Conservation (phyloP, 2,888 invertebrate genomes). For the Crossocerus cetratus region DNA sequence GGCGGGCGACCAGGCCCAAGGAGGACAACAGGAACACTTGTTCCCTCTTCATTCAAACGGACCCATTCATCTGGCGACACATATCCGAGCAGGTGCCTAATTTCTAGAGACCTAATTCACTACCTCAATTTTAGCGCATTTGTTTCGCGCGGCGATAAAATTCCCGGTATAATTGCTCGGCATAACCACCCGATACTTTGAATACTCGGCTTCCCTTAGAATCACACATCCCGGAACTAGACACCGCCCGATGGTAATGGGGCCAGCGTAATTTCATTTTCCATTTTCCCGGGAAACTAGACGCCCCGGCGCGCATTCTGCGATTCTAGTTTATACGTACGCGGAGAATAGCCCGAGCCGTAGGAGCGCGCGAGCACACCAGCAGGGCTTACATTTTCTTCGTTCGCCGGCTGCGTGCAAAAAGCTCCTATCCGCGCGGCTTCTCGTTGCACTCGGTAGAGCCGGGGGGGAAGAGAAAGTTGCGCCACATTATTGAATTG, state of each 20-base stretch:
- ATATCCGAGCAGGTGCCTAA: slow-evolving; percentile 87
- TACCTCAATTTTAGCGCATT: background rate
- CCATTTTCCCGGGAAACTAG: slow-evolving; percentile 46
- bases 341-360: slow-evolving; percentile 20
- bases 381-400: slow-evolving; percentile 18
- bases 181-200: slow-evolving; percentile 38
- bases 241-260: slow-evolving; percentile 32
- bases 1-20: slow-evolving; percentile 80
- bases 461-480: background rate
- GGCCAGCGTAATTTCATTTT: slow-evolving; percentile 48
- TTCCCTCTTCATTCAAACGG: slow-evolving; percentile 97
- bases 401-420: slow-evolving; percentile 4
- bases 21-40: slow-evolving; percentile 92
- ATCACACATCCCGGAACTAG: slow-evolving; percentile 32
- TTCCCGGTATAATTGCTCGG: slow-evolving; percentile 33
- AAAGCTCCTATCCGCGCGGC: slow-evolving; percentile 6
- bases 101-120: background rate
- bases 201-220: slow-evolving; percentile 33
- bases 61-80: slow-evolving; percentile 98
- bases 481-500: slow-evolving; percentile 2
- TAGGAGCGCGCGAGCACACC: too few relatives aligned
- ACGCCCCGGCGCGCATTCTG: slow-evolving; percentile 9
- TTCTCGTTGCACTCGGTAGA: background rate
- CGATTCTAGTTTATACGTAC: slow-evolving; percentile 34
- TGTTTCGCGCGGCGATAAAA: slow-evolving; percentile 8